Percentiles rank a stretch among this genome's conserved stretches.
Conservation (phyloP, 2,888 invertebrate species). For the Drosophila engyochracea region DNA sequence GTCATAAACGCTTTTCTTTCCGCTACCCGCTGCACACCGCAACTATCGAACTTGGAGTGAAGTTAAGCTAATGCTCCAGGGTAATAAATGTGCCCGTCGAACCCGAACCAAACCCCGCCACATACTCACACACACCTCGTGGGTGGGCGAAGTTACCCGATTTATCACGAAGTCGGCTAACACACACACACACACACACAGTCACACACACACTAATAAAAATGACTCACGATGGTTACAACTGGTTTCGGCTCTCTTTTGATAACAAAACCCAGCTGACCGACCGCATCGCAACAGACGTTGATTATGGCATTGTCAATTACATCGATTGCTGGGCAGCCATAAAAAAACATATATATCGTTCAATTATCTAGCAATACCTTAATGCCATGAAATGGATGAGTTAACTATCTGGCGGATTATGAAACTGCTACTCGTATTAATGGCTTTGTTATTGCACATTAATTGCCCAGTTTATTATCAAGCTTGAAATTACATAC, state of each 20-base stretch:
- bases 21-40: constrained; percentile 46
- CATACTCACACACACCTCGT: constrained; percentile 25
- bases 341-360: constrained; percentile 8
- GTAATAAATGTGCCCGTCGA: constrained; percentile 42
- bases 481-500: not conserved
- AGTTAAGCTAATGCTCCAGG: constrained; percentile 37
- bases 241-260: constrained; percentile 47
- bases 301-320: constrained; percentile 18
- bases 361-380: constrained; percentile 27
- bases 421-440: constrained; percentile 10
- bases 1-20: constrained; percentile 36
- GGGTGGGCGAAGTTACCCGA: constrained; percentile 46
- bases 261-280: constrained; percentile 41
- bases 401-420: constrained; percentile 22
- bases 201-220: constrained; percentile 25
- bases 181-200: constrained; percentile 21
- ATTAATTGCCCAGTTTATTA: not conserved
- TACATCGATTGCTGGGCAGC: constrained; percentile 1
- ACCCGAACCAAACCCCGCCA: constrained; percentile 27
- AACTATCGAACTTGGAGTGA: constrained; percentile 52
- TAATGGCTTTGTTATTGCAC: constrained; percentile 4
- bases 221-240: constrained; percentile 28
- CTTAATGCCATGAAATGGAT: constrained; percentile 12
- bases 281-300: constrained; percentile 9
- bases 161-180: constrained; percentile 40